Conservation (phyloP, 1,140 invertebrate genomes). For the Heliconius nattereri region DNA sequence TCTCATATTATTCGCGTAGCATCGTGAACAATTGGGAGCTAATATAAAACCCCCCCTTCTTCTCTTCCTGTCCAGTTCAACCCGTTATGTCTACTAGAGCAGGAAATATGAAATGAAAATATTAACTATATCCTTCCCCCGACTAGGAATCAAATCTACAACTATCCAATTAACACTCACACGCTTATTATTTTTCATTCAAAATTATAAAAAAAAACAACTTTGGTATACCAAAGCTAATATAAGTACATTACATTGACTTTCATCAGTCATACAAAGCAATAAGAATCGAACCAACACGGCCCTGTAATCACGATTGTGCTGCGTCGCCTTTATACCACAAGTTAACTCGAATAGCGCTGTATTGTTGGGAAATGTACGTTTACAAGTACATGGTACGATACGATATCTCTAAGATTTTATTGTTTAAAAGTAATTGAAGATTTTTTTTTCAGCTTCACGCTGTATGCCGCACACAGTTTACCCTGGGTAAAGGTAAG, state of each 20-base stretch:
- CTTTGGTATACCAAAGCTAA: neutral
- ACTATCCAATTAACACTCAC: neutral
- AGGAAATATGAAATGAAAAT: neutral
- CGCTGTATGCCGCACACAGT: too few relatives aligned
- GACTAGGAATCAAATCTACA: neutral
- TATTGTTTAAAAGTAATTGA: neutral
- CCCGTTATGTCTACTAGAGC: neutral
- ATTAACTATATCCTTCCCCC: neutral
- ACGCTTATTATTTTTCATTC: too few relatives aligned
- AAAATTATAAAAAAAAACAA: neutral
- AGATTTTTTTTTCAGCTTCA: too few relatives aligned
- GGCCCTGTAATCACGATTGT: slow-evolving; percentile 44
- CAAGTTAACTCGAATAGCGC: slow-evolving; percentile 45
- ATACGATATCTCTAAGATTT: slow-evolving; percentile 15
- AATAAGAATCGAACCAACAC: slow-evolving; percentile 42
- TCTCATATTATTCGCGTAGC: too few relatives aligned
- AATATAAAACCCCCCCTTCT: too few relatives aligned
- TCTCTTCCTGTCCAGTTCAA: too few relatives aligned
- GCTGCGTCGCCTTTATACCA: slow-evolving; percentile 45
- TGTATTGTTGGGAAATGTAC: slow-evolving; percentile 32
- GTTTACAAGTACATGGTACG: slow-evolving; percentile 14
- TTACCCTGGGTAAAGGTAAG: too few relatives aligned
- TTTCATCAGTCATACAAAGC: slow-evolving; percentile 32
- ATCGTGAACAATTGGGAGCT: too few relatives aligned
- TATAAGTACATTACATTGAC: slow-evolving; percentile 2